Evolutionary conservation across 2,888 invertebrate genomes (phyloP).

Genomic region (Aphidius colemani): DNA sequence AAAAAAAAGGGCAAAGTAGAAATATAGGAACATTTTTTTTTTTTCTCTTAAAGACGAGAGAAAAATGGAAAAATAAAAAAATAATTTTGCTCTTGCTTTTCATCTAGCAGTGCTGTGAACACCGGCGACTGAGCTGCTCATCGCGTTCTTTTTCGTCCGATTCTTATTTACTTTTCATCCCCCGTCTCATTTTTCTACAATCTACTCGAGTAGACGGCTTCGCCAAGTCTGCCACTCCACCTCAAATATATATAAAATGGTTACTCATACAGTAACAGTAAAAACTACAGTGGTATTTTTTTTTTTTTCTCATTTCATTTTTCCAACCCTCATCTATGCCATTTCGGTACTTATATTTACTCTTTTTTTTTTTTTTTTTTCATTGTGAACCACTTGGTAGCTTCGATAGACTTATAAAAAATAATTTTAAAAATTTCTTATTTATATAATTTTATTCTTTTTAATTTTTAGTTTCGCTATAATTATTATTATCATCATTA

Average conservation of each 20-base stretch:
- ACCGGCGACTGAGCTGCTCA: conserved; percentile 21
- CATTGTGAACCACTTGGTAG: too few relatives aligned
- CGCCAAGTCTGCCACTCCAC: conserved; percentile 34
- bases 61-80: conserved; percentile 17
- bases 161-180: conserved; percentile 52
- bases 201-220: conserved; percentile 36
- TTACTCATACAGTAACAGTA: too few relatives aligned
- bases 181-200: conserved; percentile 42
- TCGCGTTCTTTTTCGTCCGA: conserved; percentile 37
- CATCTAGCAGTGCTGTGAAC: conserved; percentile 9
- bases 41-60: not conserved
- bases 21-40: conserved; percentile 17
- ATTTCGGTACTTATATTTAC: conserved; percentile 10
- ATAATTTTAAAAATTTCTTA: too few relatives aligned
- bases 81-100: conserved; percentile 23
- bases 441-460: too few relatives aligned
- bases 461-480: not conserved
- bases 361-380: conserved; percentile 2
- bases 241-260: not conserved
- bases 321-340: conserved; percentile 21
- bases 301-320: conserved; percentile 22
- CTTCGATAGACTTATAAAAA: too few relatives aligned
- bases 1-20: conserved; percentile 27
- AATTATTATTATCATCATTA: too few relatives aligned
- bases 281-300: conserved; percentile 9